A percentile compares a stretch with the other conserved stretches of the same genome.
phyloP scores from a whole-genome alignment of 2,797 vertebrate species.

The Pangasius krempfi region DNA sequence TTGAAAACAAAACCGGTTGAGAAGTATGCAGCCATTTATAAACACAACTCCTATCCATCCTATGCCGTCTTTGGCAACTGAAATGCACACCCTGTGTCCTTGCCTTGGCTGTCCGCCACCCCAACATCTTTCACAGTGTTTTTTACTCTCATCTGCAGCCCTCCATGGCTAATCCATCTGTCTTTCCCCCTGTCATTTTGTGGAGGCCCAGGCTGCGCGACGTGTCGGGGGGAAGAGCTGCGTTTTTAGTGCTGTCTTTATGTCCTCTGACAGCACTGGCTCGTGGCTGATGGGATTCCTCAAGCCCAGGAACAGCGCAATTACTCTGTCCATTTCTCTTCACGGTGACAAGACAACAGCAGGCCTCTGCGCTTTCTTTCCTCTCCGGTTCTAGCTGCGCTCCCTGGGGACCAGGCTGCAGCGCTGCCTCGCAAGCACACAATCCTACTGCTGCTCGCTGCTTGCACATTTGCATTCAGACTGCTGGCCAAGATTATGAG shows the following conservation, averaged over 20 bases:
- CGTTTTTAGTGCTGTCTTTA: conserved; percentile 63
- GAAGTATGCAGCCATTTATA: conserved; percentile 50
- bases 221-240: conserved; percentile 48
- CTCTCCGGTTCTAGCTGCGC: conserved; percentile 18
- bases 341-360: conserved; percentile 63
- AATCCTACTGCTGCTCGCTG: conserved; percentile 17
- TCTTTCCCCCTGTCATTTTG: conserved; percentile 52
- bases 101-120: conserved; percentile 49
- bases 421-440: conserved; percentile 41
- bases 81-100: conserved; percentile 48
- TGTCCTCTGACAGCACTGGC: conserved; percentile 62
- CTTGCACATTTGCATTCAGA: conserved; percentile 45
- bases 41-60: conserved; percentile 53
- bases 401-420: conserved; percentile 45
- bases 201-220: conserved; percentile 24
- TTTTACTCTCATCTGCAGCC: conserved; percentile 50
- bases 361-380: conserved; percentile 47
- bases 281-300: conserved; percentile 62
- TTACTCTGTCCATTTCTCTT: conserved; percentile 66
- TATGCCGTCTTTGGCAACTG: conserved; percentile 49
- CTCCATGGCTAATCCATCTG: conserved; percentile 57
- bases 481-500: conserved; percentile 38
- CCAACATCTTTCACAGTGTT: conserved; percentile 49
- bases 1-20: not conserved
- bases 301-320: conserved; percentile 62